Evolutionary conservation across 1,140 invertebrate genomes (phyloP), one percentile per base, ranked within the genome.

Genomic region (Eriosoma lanigerum): DNA sequence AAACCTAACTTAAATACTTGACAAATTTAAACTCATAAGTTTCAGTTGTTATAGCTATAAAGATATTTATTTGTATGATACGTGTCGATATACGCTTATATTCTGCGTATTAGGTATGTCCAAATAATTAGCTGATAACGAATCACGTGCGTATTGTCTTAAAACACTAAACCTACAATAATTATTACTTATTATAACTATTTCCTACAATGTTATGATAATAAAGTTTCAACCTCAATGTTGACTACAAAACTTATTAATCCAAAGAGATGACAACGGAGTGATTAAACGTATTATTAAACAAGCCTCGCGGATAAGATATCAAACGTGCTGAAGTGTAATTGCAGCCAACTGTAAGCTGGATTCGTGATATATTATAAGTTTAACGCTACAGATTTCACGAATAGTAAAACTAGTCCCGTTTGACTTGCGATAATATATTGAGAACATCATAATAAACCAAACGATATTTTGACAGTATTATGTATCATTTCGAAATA

Each of bases 241-340:
- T 9, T 13, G 32, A 38, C 19, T 44, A 12, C 19, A 38, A 64
- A 4, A 17, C 5, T 38, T 15, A 12, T 46, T 15, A 68, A 46
- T 24, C 44, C 64, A 15, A 46, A 4, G 3, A 24, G n/a, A 46
- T n/a, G 38, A 48, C 46, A 1, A 48, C 46, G 13, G 46, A 48
- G 46, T 48, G 46, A 68, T 46, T 24, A 68, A 68, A 68, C 38
- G n/a, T n/a, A n/a, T n/a, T n/a, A 68, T 46, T 12, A 46, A 13
- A 68, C 21, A 2, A 68, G 21, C 21, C 32, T 1, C 6, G n/a
- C n/a, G 29, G 17, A 15, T 9, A 38, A 21, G 38, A 68, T 68
- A 46, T 46, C n/a, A 24, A 68, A 68, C 8, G 4, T 2, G 38
- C 38, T n/a, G n/a, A 3, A 10, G 64, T 12, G 38, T 46, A 21